These are phyloP conservation scores for Ornithoptera priamus DNA, from an alignment of 2,888 invertebrate species.

Conservation along the genomic window DNA sequence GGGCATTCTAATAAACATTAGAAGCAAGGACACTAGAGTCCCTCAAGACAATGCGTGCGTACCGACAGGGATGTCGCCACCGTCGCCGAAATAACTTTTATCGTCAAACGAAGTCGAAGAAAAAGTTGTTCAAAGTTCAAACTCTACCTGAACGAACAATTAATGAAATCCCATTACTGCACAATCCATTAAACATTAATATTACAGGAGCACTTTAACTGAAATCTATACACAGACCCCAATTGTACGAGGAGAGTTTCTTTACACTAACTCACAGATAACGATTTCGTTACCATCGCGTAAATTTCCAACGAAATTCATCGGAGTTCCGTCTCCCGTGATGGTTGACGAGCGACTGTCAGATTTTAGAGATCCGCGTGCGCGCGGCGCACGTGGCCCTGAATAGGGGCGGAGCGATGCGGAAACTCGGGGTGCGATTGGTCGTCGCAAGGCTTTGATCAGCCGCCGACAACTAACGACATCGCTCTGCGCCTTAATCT, in stretches of 20 bases:
- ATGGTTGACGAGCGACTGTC: constrained; percentile 59
- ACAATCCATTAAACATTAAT: constrained; percentile 39
- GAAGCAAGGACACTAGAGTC: constrained; percentile 55
- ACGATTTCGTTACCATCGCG: constrained; percentile 43
- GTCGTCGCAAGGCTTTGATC: constrained; percentile 67
- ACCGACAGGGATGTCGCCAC: constrained; percentile 53
- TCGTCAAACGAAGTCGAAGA: constrained; percentile 30
- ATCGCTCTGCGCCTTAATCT: constrained; percentile 77
- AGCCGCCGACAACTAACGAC: constrained; percentile 76
- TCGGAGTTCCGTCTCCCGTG: constrained; percentile 37
- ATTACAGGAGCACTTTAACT: constrained; percentile 39
- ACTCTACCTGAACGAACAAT: constrained; percentile 41
- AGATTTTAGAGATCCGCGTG: constrained; percentile 52
- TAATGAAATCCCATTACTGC: constrained; percentile 33
- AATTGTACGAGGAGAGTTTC: constrained; percentile 22
- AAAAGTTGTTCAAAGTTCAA: constrained; percentile 35
- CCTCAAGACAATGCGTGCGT: constrained; percentile 45
- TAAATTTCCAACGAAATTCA: constrained; percentile 35
- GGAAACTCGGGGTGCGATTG: constrained; percentile 53
- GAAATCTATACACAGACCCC: constrained; percentile 12
- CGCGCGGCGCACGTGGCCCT: constrained; percentile 77
- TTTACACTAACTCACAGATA: constrained; percentile 3
- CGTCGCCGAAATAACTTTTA: constrained; percentile 42
- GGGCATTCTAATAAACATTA: constrained; percentile 60
- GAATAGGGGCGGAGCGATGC: constrained; percentile 58